These are phyloP conservation scores for Maccullochella peelii DNA, from an alignment of 2,113 vertebrate genomes.

Conservation along the genomic window DNA sequence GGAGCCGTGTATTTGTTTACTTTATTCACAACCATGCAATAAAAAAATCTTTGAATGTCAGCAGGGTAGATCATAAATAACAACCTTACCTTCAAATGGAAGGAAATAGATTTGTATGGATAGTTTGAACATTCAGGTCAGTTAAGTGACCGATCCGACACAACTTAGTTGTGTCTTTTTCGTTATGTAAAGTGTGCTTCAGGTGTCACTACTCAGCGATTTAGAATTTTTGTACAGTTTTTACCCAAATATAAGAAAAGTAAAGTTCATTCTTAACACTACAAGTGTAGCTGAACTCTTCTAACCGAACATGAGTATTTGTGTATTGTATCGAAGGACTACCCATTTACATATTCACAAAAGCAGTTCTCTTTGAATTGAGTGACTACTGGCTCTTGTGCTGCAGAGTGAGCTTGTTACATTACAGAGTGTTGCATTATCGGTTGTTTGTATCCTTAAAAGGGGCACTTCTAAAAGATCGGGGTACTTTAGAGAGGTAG, in stretches of 20 bases:
- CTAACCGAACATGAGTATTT: background rate
- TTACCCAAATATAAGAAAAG: background rate
- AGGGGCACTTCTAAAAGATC: background rate
- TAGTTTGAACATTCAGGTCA: background rate
- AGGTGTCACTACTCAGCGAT: background rate
- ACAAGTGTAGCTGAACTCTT: background rate
- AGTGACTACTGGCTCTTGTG: background rate
- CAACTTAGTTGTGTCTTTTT: background rate
- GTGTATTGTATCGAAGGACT: background rate
- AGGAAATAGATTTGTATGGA: background rate
- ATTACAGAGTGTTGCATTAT: background rate
- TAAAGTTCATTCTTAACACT: background rate
- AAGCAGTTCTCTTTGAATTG: background rate
- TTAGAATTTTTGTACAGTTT: background rate
- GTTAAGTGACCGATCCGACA: background rate
- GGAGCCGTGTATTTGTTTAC: too few relatives aligned
- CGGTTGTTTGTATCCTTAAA: background rate
- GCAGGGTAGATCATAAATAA: background rate
- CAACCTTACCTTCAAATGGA: background rate
- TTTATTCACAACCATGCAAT: background rate
- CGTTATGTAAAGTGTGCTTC: background rate
- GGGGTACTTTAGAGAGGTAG: background rate
- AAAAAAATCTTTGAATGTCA: background rate
- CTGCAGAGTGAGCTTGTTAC: background rate
- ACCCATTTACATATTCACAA: background rate